Conservation (phyloP, 2,888 invertebrate species). For the Pherbina coryleti region DNA sequence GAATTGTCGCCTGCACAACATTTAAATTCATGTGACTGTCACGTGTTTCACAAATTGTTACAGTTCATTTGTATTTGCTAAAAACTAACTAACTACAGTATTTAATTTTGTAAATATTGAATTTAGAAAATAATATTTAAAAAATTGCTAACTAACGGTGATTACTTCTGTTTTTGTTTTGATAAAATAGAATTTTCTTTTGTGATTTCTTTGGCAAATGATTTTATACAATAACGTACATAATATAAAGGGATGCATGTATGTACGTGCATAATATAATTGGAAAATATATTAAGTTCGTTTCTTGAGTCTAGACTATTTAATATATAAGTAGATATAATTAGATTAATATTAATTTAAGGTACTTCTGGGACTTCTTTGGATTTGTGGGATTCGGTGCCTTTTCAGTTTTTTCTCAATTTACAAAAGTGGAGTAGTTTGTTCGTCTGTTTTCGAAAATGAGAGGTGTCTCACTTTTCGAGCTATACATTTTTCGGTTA, state of each 20-base stretch:
- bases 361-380: constrained; percentile 29
- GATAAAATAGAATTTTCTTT: too few species aligned
- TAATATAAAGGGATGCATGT: too few species aligned
- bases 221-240: neutral
- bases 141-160: constrained; percentile 28
- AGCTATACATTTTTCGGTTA: neutral
- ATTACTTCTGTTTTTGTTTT: neutral
- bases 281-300: constrained; percentile 15
- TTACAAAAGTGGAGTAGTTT: neutral
- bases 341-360: constrained; percentile 13
- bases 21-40: constrained; percentile 32
- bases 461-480: neutral
- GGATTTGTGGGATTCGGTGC: neutral
- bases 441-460: constrained; percentile 1
- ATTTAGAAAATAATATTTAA: constrained; percentile 21
- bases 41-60: constrained; percentile 17
- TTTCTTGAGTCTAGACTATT: constrained; percentile 1
- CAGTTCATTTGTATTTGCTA: neutral
- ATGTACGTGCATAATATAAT: neutral
- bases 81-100: constrained; percentile 28
- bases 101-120: constrained; percentile 14
- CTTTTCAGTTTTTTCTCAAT: neutral
- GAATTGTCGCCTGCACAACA: constrained; percentile 30
- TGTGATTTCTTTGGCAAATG: constrained; percentile 19
- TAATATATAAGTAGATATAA: constrained; percentile 14